Conservation (phyloP, 2,888 invertebrate species). For the Coelogynopora nodosa region DNA sequence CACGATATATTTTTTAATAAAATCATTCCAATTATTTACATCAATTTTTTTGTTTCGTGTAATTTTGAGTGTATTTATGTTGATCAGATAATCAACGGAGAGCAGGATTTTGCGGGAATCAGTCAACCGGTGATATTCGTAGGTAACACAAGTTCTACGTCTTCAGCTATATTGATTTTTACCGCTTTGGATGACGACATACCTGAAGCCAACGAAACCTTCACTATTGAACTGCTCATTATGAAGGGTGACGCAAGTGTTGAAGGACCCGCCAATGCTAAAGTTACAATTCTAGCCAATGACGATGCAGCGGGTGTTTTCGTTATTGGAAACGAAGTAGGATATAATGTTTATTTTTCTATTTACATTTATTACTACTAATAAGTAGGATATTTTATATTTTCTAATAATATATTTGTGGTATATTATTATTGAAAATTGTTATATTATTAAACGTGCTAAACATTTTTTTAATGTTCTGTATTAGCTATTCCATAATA, state of each 20-base stretch:
- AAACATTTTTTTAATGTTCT: no score
- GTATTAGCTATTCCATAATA: no score
- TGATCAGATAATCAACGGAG: not conserved
- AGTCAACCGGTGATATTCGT: not conserved
- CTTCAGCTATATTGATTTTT: not conserved
- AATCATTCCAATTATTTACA: no score
- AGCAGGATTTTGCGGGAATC: not conserved
- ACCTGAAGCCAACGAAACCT: conserved; percentile 57
- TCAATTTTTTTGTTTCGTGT: no score
- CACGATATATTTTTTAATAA: no score
- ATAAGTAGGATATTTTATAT: no score
- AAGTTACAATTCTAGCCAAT: not conserved
- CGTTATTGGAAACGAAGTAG: not conserved
- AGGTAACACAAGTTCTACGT: not conserved
- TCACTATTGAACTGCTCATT: conserved; percentile 53
- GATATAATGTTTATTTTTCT: not conserved
- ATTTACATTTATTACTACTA: no score
- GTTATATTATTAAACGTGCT: no score
- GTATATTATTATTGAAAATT: no score
- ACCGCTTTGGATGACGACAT: conserved; percentile 52
- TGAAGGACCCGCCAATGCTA: not conserved
- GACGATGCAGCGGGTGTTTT: not conserved
- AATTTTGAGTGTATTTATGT: not conserved
- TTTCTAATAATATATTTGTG: no score
- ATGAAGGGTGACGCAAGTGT: not conserved